phyloP scores from a whole-genome alignment of 2,888 invertebrate genomes.

The Scaptomyza cyrtandrae region DNA sequence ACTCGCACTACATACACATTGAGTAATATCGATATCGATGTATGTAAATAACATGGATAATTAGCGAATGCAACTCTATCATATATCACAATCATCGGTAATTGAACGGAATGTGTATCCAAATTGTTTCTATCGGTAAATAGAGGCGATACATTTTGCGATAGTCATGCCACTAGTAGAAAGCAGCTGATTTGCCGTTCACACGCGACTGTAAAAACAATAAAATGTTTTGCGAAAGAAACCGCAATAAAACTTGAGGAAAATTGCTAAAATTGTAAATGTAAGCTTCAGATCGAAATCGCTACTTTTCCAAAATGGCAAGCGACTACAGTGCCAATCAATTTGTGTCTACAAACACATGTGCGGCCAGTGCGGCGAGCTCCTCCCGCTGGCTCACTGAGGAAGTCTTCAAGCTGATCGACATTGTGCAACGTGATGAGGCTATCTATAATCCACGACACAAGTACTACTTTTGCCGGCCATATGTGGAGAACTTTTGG shows the following conservation, averaged over 20 bases:
- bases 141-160: background rate
- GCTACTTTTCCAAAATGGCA: conserved; percentile 43
- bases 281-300: conserved; percentile 11
- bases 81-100: background rate
- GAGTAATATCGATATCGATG: conserved; percentile 51
- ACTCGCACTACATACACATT: conserved; percentile 62
- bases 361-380: conserved; percentile 55
- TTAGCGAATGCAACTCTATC: conserved; percentile 37
- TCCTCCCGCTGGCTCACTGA: conserved; percentile 82
- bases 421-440: conserved; percentile 83
- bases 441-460: conserved; percentile 84
- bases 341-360: conserved; percentile 55
- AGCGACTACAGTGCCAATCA: conserved; percentile 58
- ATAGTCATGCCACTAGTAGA: background rate
- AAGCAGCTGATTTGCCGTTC: conserved; percentile 61
- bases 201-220: conserved; percentile 40
- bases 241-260: conserved; percentile 42
- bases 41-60: conserved; percentile 44
- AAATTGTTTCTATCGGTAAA: conserved; percentile 1
- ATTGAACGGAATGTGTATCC: background rate
- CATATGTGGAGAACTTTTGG: conserved; percentile 84
- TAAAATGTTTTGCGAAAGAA: conserved; percentile 60
- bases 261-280: conserved; percentile 26
- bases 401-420: conserved; percentile 83
- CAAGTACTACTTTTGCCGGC: conserved; percentile 83